Base-by-base conservation (phyloP, 2,797 vertebrate genomes). In the Myotis pilosus region DNA sequence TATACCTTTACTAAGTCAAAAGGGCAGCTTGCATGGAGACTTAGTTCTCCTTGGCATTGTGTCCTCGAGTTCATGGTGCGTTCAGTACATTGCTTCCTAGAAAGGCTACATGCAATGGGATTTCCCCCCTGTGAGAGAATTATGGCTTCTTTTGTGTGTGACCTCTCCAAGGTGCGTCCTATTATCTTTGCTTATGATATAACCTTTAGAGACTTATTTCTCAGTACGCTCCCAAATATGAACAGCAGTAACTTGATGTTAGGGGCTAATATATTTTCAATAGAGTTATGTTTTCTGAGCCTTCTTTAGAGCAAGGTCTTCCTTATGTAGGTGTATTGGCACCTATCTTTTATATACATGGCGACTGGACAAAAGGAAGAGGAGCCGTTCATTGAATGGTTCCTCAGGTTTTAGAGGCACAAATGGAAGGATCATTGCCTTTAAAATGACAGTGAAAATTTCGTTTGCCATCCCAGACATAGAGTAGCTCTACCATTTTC, bases 111-210 rank as follows among this genome's bases (percentile, higher is more conserved):
- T 44, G 30, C 64, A 80, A 93, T 91, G 49, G 75, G 82, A 83
- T 92, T 92, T 75, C 12, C 44, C 28, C 64, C 75, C 93, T 86
- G 92, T 16, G 41, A 95, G 87, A 95, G 75, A 96, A 96, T 87
- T 92, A 95, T 49, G 79, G 47, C 28, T 96, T 81, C 80, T 87
- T 88, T 94, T 85, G 62, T 87, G 85, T 85, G 38, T 64, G 10
- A 88, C 90, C 81, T 95, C 79, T 93, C 92, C 92, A 89, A 89
- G 87, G 86, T 92, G 53, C 71, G 90, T 95, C 92, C 88, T 94
- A 53, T 96, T 95, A 84, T 95, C 79, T 96, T 84, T 92, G 90
- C 85, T 92, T 94, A 88, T 53, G 85, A 55, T 95, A 68, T 90
- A 88, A 95, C 53, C 76, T 89, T 93, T 74, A 88, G 28, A 95